Conservation (phyloP, 2,797 vertebrate genomes). For the Liparis tanakae region DNA sequence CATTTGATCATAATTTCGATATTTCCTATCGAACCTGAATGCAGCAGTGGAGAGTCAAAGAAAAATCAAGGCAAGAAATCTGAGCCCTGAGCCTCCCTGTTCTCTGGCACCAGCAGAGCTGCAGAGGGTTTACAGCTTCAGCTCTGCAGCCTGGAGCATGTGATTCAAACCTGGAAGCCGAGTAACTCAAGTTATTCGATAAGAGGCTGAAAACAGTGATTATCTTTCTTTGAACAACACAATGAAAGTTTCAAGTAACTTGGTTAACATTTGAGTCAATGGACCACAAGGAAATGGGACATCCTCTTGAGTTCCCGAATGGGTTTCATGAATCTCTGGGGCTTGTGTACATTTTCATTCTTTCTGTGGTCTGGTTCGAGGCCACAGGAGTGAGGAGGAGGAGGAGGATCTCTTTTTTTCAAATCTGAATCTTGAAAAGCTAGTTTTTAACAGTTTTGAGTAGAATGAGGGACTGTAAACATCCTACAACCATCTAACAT, state of each 20-base stretch:
- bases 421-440: slow-evolving; percentile 24
- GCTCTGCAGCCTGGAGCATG: slow-evolving; percentile 62
- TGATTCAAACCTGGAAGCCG: slow-evolving; percentile 57
- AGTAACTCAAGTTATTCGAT: slow-evolving; percentile 41
- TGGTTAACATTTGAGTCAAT: background rate
- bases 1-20: background rate
- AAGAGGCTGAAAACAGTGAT: slow-evolving; percentile 13
- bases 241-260: slow-evolving; percentile 11
- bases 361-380: slow-evolving; percentile 57
- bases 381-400: slow-evolving; percentile 32
- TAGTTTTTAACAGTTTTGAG: slow-evolving; percentile 10
- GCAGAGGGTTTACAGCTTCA: slow-evolving; percentile 54
- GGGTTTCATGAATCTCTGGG: slow-evolving; percentile 48
- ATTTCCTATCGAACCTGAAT: slow-evolving; percentile 36
- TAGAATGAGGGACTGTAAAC: background rate
- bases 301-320: slow-evolving; percentile 52
- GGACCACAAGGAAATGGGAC: slow-evolving; percentile 44
- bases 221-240: background rate
- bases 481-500: background rate
- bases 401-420: slow-evolving; percentile 24
- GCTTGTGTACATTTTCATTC: slow-evolving; percentile 60
- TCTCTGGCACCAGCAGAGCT: slow-evolving; percentile 58
- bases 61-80: slow-evolving; percentile 70
- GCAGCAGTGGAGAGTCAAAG: slow-evolving; percentile 71
- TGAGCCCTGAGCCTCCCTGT: slow-evolving; percentile 73